These are phyloP conservation scores for Catostomus latipinnis DNA, from an alignment of 2,797 vertebrate species.

Conservation along the genomic window DNA sequence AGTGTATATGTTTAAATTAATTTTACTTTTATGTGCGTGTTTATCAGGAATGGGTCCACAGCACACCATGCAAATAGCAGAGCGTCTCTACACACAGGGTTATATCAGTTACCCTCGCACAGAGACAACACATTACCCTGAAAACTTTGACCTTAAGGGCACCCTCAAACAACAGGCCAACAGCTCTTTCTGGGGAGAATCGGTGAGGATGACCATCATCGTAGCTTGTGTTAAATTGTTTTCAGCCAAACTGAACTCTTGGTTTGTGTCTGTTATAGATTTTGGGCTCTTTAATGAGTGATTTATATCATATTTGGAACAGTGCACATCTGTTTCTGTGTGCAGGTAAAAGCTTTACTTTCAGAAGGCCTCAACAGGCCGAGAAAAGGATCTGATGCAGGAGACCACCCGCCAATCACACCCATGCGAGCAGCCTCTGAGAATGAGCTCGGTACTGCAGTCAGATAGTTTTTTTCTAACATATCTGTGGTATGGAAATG, in stretches of 20 bases:
- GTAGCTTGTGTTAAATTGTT: neutral
- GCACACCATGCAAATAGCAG: constrained; percentile 96
- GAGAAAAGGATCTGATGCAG: constrained; percentile 90
- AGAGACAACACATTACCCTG: constrained; percentile 96
- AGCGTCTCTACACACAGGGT: constrained; percentile 95
- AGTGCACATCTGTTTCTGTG: constrained; percentile 8
- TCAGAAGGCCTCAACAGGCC: constrained; percentile 90
- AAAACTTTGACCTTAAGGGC: constrained; percentile 96
- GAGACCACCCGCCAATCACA: constrained; percentile 97
- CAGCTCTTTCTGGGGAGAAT: constrained; percentile 88
- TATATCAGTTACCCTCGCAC: constrained; percentile 99
- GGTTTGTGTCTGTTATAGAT: neutral
- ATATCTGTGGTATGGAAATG: neutral
- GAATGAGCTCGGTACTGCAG: constrained; percentile 86
- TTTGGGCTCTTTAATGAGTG: neutral
- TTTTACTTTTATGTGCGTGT: constrained; percentile 3
- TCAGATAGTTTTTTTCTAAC: neutral
- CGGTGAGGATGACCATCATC: constrained; percentile 75
- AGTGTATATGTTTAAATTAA: neutral
- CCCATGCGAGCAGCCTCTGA: constrained; percentile 93
- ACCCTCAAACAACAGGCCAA: constrained; percentile 88
- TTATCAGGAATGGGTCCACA: constrained; percentile 92
- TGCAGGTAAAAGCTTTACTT: constrained; percentile 88
- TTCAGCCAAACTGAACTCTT: neutral
- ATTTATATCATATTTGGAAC: neutral